Base-by-base conservation (phyloP, 1,140 invertebrate genomes). In the Ylistrum balloti region DNA sequence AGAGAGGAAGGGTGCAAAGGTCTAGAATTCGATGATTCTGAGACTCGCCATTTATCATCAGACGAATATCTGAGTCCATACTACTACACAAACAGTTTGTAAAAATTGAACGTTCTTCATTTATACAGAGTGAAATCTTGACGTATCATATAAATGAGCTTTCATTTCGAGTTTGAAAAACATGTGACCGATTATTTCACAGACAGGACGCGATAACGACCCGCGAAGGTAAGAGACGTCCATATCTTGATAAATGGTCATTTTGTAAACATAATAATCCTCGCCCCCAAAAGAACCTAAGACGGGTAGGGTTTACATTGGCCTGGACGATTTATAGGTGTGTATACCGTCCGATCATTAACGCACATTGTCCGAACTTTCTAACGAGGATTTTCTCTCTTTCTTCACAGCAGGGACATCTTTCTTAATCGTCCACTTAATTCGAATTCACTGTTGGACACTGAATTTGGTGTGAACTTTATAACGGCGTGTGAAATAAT, bases 181-280 rank as follows among this genome's bases (percentile, higher is more conserved):
- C 56, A 74, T 28, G 56, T 28, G 56, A 74, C 9, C 22, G n/a
- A 74, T 74, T 28, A 28, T 28, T 74, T 28, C 56, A 28, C 56
- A n/a, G 56, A 74, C 56, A 74, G 13, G 56, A 7, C 56, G 13
- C 56, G 56, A 74, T 74, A 74, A 74, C 56, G 56, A n/a, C 56
- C 5, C 9, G 2, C 11, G 28, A 74, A 74, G 56, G 56, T 74
- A 74, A 74, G 56, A 7, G 56, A 74, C 56, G 56, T 74, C 56
- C n/a, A 1, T 74, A 74, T 74, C 56, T 74, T 74, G 56, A 74
- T 28, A 74, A 74, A 74, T 74, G 56, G 56, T 74, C 56, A 74
- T 74, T 74, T n/a, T 74, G 56, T 74, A 74, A 74, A 74, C 56
- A 74, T 28, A 74, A 74, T 74, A 74, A 74, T 74, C 56, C 56